A percentile compares a stretch with the other conserved stretches of the same genome.
phyloP scores from a whole-genome alignment of 2,797 vertebrate genomes.

The Neopelma chrysocephalum region DNA sequence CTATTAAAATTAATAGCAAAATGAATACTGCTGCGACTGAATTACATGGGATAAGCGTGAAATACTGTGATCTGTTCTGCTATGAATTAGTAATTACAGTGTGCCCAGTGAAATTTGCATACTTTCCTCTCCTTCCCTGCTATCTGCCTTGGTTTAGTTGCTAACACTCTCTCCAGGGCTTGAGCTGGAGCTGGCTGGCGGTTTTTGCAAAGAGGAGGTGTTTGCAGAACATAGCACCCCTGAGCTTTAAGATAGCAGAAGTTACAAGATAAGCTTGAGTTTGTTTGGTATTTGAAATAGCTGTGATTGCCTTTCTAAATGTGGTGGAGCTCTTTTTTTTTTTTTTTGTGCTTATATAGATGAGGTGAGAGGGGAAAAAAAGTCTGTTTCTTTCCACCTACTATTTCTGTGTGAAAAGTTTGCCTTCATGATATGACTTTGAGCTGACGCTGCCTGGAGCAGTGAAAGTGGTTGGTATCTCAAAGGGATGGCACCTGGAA shows the following conservation, averaged over 20 bases:
- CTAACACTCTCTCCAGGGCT: background rate
- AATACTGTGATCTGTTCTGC: slow-evolving; percentile 49
- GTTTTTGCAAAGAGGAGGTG: background rate
- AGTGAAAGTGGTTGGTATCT: background rate
- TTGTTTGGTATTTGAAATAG: background rate
- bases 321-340: background rate
- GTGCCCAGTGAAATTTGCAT: slow-evolving; percentile 18
- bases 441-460: background rate
- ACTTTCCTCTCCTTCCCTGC: background rate
- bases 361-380: fast-evolving
- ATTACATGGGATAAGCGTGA: slow-evolving; percentile 53
- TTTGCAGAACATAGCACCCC: background rate
- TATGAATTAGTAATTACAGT: slow-evolving; percentile 33
- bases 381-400: background rate
- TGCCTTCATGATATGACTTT: background rate
- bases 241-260: background rate
- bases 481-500: background rate
- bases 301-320: background rate
- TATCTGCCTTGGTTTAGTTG: background rate
- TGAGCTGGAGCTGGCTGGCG: background rate
- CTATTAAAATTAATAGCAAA: slow-evolving; percentile 54
- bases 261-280: background rate
- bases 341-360: background rate
- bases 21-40: slow-evolving; percentile 45
- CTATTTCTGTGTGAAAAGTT: background rate